A percentile compares a stretch with the other conserved stretches of the same genome.
phyloP scores from a whole-genome alignment of 2,797 vertebrate genomes.

The Chiroxiphia lanceolata region DNA sequence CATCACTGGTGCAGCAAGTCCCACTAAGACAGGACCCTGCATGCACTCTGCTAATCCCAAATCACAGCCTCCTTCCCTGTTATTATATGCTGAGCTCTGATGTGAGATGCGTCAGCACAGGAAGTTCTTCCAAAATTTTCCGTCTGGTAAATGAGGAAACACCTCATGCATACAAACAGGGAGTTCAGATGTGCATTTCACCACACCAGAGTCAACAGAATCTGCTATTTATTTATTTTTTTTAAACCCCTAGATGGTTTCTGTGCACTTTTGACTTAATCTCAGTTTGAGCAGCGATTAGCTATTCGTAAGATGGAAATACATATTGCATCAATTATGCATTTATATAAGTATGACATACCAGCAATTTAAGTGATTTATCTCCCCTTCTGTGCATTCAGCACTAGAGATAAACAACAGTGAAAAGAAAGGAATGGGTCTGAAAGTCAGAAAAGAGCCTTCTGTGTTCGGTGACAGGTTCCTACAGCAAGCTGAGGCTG shows the following conservation, averaged over 20 bases:
- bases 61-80: neutral
- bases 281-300: neutral
- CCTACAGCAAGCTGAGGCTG: neutral
- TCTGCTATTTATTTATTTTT: neutral
- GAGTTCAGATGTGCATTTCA: conserved; percentile 21
- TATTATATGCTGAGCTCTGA: neutral
- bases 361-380: neutral
- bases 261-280: conserved; percentile 30
- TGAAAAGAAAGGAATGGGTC: neutral
- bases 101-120: neutral
- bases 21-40: neutral
- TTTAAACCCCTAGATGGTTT: neutral
- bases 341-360: neutral
- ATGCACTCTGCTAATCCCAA: neutral
- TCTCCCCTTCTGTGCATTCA: neutral
- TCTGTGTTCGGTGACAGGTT: neutral
- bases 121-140: conserved; percentile 24
- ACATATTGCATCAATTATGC: neutral
- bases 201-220: neutral
- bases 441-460: neutral
- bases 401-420: neutral
- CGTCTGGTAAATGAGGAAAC: neutral
- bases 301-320: neutral
- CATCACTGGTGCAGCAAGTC: neutral
- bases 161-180: neutral